phyloP scores from a whole-genome alignment of 2,113 vertebrate genomes.

The Parotia lawesii region DNA sequence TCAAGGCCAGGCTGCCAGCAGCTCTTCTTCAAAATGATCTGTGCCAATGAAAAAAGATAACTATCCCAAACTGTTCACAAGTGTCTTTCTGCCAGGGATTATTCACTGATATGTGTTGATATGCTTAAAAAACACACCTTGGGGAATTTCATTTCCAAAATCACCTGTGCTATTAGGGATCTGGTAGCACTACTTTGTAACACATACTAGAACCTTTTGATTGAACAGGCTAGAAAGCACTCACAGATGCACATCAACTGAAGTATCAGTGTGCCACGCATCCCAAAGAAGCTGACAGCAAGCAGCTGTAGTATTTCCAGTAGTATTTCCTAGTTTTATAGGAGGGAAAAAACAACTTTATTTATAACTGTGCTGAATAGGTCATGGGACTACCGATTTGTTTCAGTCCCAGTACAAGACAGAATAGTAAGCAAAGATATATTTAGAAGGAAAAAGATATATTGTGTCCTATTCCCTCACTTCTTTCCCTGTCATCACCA shows the following conservation, averaged over 20 bases:
- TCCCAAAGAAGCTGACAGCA: neutral
- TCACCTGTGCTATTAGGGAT: neutral
- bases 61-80: neutral
- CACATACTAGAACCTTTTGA: neutral
- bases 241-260: neutral
- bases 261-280: neutral
- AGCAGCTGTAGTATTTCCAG: neutral
- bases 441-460: neutral
- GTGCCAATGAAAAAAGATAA: neutral
- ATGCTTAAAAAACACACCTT: neutral
- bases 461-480: neutral
- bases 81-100: neutral
- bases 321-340: neutral
- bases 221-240: neutral
- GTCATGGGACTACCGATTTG: neutral
- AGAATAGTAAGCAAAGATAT: neutral
- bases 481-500: neutral
- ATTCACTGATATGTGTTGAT: neutral
- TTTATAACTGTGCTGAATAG: neutral
- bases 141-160: neutral
- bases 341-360: neutral
- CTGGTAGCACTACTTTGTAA: neutral
- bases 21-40: neutral
- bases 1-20: neutral
- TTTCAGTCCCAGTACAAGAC: neutral